Evolutionary conservation across 2,113 vertebrate species (phyloP), one percentile per base, ranked within the genome.

Genomic region (Lepidothrix coronata): DNA sequence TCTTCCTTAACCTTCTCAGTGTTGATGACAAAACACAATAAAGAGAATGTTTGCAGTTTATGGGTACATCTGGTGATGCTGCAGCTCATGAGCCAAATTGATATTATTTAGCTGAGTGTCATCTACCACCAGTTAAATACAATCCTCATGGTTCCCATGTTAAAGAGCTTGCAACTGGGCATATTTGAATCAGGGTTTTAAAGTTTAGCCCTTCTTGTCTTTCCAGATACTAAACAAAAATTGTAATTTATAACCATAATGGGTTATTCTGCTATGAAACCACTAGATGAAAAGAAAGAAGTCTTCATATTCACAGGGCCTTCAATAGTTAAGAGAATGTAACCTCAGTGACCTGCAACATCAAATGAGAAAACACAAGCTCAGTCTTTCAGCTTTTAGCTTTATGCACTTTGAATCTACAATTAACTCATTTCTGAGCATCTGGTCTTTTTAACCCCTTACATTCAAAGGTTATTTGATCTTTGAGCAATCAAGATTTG

Each of bases 191-290:
- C 15, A 79, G 14, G 15, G 20, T 17, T 84, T 96, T 93, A 85
- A 91, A 68, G 25, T 95, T 94, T 93, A 91, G n/a, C 23, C 79
- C 68, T 92, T 94, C 84, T 94, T 90, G 20, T 76, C 74, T 95
- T 96, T 93, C 70, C 80, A 95, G 73, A 17, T 12, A 61, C 87
- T 87, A 96, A 97, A 96, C 95, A 24, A 81, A 95, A 97, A 95
- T 58, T 49, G 61, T 48, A 63, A 95, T 96, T 97, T 93, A 71
- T 73, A 73, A 58, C 66, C 14, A 27, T 89, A 83, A 80, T 62
- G 24, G 13, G 66, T 74, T 93, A 95, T 80, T 96, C 79, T 73
- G 87, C 67, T 89, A 41, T 70, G 23, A 23, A 55, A 72, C 44
- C 35, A 11, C 66, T n/a, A 74, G 77, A 94, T 55, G 24, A 90